Conservation (phyloP, 2,113 vertebrate genomes). For the Ornithorhynchus anatinus region DNA sequence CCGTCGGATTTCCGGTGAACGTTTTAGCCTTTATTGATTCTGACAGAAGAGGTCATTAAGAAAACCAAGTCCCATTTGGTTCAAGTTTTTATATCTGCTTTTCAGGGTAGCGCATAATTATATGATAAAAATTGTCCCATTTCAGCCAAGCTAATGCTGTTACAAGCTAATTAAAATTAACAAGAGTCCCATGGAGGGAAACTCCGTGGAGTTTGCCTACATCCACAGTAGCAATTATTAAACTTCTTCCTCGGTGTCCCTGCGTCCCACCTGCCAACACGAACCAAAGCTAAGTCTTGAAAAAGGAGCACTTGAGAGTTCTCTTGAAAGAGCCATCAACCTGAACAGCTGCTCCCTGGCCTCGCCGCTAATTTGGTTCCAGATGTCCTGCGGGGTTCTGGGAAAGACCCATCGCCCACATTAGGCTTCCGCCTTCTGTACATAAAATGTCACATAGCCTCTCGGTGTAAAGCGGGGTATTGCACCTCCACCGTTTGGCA, state of each 20-base stretch:
- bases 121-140: slow-evolving; percentile 4
- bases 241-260: neutral
- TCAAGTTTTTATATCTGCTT: slow-evolving; percentile 38
- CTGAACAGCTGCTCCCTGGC: neutral
- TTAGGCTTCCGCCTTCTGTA: slow-evolving; percentile 9
- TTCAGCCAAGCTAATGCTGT: neutral
- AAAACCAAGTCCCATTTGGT: slow-evolving; percentile 13
- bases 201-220: neutral
- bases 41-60: neutral
- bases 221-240: neutral
- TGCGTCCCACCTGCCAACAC: neutral
- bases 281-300: neutral
- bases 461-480: neutral
- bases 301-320: too few species aligned
- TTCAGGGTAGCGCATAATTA: neutral
- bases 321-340: neutral
- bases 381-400: neutral
- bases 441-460: neutral
- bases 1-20: neutral
- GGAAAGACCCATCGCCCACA: neutral
- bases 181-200: neutral
- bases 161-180: slow-evolving; percentile 31
- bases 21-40: slow-evolving; percentile 39
- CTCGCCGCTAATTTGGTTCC: neutral
- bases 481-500: slow-evolving; percentile 2